Conservation (phyloP, 2,113 vertebrate species). For the Ameiurus melas region DNA sequence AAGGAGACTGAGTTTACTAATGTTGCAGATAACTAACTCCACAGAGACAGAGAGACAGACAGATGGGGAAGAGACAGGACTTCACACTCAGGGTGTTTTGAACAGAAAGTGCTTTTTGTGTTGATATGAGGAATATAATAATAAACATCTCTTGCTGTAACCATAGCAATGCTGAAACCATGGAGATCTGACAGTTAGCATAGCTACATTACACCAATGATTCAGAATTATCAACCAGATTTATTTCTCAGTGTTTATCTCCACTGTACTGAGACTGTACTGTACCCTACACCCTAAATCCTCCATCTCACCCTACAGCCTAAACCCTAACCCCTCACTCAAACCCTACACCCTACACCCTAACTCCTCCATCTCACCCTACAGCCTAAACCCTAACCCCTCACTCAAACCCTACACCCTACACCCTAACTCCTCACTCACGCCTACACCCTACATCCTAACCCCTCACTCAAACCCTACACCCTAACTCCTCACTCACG, state of each 20-base stretch:
- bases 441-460: neutral
- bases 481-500: neutral
- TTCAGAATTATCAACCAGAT: neutral
- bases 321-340: neutral
- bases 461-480: too few species aligned
- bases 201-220: neutral
- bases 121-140: neutral
- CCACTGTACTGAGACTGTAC: neutral
- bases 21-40: slow-evolving; percentile 38
- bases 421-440: neutral
- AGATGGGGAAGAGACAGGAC: neutral
- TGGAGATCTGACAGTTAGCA: neutral
- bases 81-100: neutral
- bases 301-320: neutral
- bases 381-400: neutral
- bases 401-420: neutral
- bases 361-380: neutral
- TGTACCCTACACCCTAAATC: slow-evolving; percentile 15
- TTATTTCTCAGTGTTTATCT: neutral
- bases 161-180: neutral
- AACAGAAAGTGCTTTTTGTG: neutral
- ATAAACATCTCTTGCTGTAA: neutral
- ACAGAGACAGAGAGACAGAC: neutral
- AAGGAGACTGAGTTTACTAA: slow-evolving; percentile 37
- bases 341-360: neutral